Percentiles rank a stretch among this genome's conserved stretches.
Conservation (phyloP, 2,797 vertebrate genomes). For the Hapalemur alaotrensis region DNA sequence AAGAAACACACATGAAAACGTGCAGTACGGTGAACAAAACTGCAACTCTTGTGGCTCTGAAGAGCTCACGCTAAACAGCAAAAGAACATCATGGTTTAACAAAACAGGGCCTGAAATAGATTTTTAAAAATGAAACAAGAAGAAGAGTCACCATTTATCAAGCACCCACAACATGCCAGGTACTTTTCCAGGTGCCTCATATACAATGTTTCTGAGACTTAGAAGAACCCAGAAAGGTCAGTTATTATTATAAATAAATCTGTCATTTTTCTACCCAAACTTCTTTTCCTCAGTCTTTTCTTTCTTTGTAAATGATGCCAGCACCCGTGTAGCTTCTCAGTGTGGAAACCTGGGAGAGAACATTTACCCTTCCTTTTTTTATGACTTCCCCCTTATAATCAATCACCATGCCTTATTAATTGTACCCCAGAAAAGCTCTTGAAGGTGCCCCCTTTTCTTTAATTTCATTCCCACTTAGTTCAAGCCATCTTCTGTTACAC, state of each 20-base stretch:
- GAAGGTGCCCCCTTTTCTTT: not conserved
- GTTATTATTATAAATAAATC: not conserved
- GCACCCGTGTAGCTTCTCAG: not conserved
- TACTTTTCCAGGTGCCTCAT: not conserved
- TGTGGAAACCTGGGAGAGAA: not conserved
- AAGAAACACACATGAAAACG: constrained; percentile 90
- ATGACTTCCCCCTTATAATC: not conserved
- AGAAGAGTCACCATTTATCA: constrained; percentile 47
- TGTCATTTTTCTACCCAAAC: not conserved
- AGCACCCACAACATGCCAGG: constrained; percentile 7
- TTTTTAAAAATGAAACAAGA: constrained; percentile 4
- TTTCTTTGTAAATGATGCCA: not conserved
- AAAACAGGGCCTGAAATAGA: constrained; percentile 47
- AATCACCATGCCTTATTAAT: not conserved
- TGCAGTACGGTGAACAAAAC: constrained; percentile 73
- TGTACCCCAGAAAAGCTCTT: not conserved
- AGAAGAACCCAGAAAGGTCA: not conserved
- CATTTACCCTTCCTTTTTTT: not conserved
- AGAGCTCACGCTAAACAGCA: constrained; percentile 84
- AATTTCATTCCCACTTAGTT: not conserved
- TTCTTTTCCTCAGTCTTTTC: not conserved
- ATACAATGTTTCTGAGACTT: not conserved
- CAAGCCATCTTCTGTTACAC: not conserved
- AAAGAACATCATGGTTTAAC: constrained; percentile 71
- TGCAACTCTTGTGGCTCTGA: constrained; percentile 80